Evolutionary conservation across 2,888 invertebrate species (phyloP), one percentile per base, ranked within the genome.

Genomic region (Eurytoma californica): DNA sequence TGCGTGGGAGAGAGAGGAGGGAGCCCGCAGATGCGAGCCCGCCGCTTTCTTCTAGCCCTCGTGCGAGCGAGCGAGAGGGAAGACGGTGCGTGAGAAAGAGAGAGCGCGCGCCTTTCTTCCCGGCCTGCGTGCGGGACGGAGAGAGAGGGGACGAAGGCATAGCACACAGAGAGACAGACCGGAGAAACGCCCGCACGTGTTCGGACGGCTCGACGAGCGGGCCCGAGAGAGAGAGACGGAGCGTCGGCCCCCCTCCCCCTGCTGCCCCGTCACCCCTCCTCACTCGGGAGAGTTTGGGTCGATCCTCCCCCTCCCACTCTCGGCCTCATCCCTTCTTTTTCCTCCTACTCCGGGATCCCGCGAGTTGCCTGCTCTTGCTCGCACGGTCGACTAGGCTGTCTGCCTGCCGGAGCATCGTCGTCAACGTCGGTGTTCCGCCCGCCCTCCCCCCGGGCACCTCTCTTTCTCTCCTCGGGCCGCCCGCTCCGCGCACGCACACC

Each of bases 391-490:
- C 70, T 28, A 20, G 75, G 55, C 55, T 39, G 69, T 24, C 72
- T 16, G 60, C 57, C 63, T 30, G 55, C 63, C 55, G 63, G 55
- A 76, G 77, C 68, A 66, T 69, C 74, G 68, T 73, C 80, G 74
- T 80, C 70, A 78, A 73, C 74, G 73, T 66, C 73, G 78, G 66
- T 73, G 57, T 69, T 68, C 82, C 73, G 53, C 69, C 68, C 80
- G 77, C 82, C 82, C 80, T 88, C 89, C 88, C 90, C 88, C 85
- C 87, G 82, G 81, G 70, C 81, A 61, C 80, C 66, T 57, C 53
- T 72, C 70, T 76, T 68, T 78, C 77, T 39, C 76, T 24, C 80
- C 82, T 70, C 63, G 63, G n/a, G 4, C 73, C 72, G 18, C 77
- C 74, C 75, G 61, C 74, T 81, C 80, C 72, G 76, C 57, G 39